Percentiles rank a stretch among this genome's conserved stretches.
These are phyloP conservation scores for Lingula anatina DNA, from an alignment of 2,888 invertebrate species.

Conservation along the genomic window DNA sequence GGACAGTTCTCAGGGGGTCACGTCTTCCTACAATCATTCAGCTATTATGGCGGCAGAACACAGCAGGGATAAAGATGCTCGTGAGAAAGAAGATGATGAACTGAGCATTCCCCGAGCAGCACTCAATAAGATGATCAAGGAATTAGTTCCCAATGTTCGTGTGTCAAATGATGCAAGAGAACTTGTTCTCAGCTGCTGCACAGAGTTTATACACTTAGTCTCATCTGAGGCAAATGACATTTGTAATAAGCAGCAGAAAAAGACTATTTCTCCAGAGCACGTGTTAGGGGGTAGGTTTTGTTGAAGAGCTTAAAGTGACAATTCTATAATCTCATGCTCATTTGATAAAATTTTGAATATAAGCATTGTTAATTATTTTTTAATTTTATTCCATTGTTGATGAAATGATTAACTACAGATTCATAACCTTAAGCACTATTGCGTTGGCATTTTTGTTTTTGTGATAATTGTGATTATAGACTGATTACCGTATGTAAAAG, in stretches of 20 bases:
- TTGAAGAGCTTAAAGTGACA: no score
- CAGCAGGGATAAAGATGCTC: no score
- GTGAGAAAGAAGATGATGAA: conserved; percentile 70
- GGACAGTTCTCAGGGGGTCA: no score
- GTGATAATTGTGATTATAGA: background rate
- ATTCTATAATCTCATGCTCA: no score
- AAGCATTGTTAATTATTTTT: no score
- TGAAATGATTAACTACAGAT: no score
- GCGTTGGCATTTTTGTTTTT: background rate
- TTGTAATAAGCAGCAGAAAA: conserved; percentile 90
- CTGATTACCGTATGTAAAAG: background rate
- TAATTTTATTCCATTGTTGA: no score
- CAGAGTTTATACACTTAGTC: conserved; percentile 89
- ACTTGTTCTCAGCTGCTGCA: conserved; percentile 89
- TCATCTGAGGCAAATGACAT: conserved; percentile 96
- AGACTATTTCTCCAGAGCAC: conserved; percentile 96
- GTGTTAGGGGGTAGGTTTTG: conserved; percentile 71
- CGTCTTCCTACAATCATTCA: no score
- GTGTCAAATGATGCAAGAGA: conserved; percentile 78
- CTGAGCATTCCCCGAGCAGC: conserved; percentile 94
- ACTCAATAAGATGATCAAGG: conserved; percentile 99
- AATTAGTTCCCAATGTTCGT: conserved; percentile 79
- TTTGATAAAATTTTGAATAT: no score
- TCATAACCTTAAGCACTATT: background rate
- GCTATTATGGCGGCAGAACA: no score